Evolutionary conservation across 2,113 vertebrate genomes (phyloP).

Genomic region (Clarias gariepinus): DNA sequence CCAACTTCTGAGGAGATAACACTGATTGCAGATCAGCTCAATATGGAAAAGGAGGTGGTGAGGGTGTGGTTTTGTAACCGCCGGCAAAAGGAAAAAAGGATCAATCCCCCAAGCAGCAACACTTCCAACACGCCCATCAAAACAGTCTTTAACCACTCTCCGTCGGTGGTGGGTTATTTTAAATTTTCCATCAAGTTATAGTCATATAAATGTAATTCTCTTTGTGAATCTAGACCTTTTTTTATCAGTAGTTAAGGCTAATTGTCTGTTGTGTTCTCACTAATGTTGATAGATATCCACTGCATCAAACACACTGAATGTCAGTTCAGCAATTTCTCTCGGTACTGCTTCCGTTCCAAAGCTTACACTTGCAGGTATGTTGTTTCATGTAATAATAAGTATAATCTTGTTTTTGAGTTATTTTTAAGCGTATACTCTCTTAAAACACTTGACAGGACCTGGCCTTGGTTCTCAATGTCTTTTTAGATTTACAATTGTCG

Average conservation of each 20-base stretch:
- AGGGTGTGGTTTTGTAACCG: constrained; percentile 99
- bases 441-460: background rate
- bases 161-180: constrained; percentile 80
- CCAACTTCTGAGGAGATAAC: constrained; percentile 99
- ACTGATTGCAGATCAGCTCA: constrained; percentile 98
- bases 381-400: background rate
- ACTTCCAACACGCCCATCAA: constrained; percentile 88
- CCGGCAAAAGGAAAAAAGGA: constrained; percentile 97
- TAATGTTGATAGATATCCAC: constrained; percentile 83
- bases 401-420: background rate
- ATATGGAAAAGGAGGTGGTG: constrained; percentile 99
- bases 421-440: background rate
- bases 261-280: background rate
- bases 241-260: background rate
- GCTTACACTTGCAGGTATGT: constrained; percentile 85
- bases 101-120: constrained; percentile 94
- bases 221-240: too few relatives aligned
- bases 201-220: background rate
- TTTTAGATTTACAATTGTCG: background rate
- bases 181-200: background rate
- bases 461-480: background rate
- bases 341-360: constrained; percentile 84
- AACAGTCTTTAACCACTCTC: constrained; percentile 88
- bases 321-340: constrained; percentile 91
- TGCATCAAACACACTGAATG: constrained; percentile 90